Evolutionary conservation across 2,113 vertebrate species (phyloP), one percentile per base, ranked within the genome.

Genomic region (Lontra canadensis): DNA sequence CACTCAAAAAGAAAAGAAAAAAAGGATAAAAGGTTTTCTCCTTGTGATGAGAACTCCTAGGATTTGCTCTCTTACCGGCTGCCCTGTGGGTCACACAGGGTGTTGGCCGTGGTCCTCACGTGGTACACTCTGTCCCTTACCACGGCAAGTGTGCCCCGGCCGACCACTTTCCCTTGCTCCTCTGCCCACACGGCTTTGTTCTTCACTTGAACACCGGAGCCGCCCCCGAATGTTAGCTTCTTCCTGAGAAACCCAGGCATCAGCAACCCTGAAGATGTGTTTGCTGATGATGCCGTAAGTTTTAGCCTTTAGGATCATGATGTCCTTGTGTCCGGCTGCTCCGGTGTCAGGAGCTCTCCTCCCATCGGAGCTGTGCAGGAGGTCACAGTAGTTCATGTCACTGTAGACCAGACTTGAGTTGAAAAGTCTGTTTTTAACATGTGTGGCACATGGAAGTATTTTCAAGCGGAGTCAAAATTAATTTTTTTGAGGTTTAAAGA

Each of bases 251-350:
- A 8, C 13, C 26, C 34, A 10, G 63, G 1, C 47, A 1, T 20
- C 1, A 36, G 42, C 21, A 7, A 7, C 20, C 52, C 20, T 57
- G 6, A 9, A 12, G 25, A 31, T 52, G 4, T 67, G 79, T 61
- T 73, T 57, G 39, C 61, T 31, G 42, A 25, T 14, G 0, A 17
- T 4, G 23, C 4, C 14, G 8, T 20, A 5, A 7, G 18, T 31
- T 3, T 31, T 34, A 31, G 76, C 34, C 36, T 25, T 55, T 44
- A 29, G 4, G 15, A 7, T 67, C 15, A 0, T 59, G 49, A 9
- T 4, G 3, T 52, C 25, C 34, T 13, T 4, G 0, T 8, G 0
- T 4, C 13, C 31, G 1, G 6, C 21, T 15, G n/a, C 26, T 4
- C 47, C 39, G 36, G 26, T 44, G 57, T 20, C 7, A 36, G 31